These are phyloP conservation scores for Trichoplusia ni DNA, from an alignment of 1,140 invertebrate genomes.

Conservation along the genomic window DNA sequence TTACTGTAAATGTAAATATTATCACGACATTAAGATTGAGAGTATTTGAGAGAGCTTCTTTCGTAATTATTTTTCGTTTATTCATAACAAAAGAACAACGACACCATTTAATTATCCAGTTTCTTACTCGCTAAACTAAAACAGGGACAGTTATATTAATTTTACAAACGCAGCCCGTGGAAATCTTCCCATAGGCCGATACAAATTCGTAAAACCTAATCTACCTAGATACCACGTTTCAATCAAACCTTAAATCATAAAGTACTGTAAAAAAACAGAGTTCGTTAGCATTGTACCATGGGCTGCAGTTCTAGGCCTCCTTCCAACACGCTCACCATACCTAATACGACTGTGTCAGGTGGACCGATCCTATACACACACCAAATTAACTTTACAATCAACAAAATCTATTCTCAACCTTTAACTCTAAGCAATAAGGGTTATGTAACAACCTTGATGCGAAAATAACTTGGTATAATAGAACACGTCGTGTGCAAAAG, in stretches of 20 bases:
- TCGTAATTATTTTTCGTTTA: no score
- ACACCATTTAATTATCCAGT: no score
- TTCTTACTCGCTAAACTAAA: no score
- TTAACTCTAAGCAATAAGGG: constrained; percentile 28
- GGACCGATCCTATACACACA: constrained; percentile 51
- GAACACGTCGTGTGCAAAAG: constrained; percentile 52
- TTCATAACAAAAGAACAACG: no score
- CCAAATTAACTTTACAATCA: constrained; percentile 13
- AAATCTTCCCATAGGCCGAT: background rate
- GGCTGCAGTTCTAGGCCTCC: constrained; percentile 49
- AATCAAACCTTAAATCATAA: background rate
- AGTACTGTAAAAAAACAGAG: constrained; percentile 9
- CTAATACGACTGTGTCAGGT: constrained; percentile 69
- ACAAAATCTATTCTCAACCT: constrained; percentile 12
- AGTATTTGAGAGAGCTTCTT: no score
- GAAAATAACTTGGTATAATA: background rate
- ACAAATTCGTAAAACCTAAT: background rate
- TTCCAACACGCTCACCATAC: constrained; percentile 46
- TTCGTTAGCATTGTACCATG: constrained; percentile 27
- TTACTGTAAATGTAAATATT: no score
- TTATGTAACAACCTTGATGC: background rate
- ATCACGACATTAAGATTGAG: no score
- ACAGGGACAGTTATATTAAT: no score
- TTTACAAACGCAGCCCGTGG: no score
- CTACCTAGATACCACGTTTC: background rate